Conservation (phyloP, 2,888 invertebrate genomes). For the Macaria liturata region DNA sequence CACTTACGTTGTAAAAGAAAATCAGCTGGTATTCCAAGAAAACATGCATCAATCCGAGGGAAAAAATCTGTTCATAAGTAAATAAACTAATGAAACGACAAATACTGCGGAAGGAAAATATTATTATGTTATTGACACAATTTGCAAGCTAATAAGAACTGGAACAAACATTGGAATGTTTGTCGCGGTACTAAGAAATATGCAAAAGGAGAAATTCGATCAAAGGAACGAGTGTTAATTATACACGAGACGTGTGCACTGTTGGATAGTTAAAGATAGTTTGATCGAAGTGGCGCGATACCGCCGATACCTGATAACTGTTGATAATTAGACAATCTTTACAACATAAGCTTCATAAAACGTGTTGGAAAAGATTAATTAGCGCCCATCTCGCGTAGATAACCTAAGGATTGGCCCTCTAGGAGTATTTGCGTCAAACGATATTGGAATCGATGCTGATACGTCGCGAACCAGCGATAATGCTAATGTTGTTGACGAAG, state of each 20-base stretch:
- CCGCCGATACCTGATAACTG: conserved; percentile 34
- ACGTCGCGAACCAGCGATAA: conserved; percentile 42
- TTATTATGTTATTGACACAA: conserved; percentile 13
- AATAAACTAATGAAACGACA: not conserved
- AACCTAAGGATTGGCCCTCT: conserved; percentile 59
- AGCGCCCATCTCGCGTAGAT: conserved; percentile 54
- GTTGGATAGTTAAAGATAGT: conserved; percentile 37
- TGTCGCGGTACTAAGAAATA: not conserved
- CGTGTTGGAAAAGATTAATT: conserved; percentile 53
- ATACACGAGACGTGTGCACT: conserved; percentile 39
- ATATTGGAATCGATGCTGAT: conserved; percentile 50
- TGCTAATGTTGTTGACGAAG: conserved; percentile 56
- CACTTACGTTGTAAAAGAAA: too few relatives aligned
- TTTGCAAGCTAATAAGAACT: conserved; percentile 9
- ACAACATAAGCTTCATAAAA: conserved; percentile 31
- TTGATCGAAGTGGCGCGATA: conserved; percentile 42
- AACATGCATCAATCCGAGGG: too few relatives aligned
- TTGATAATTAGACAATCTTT: conserved; percentile 24
- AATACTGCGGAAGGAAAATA: conserved; percentile 19
- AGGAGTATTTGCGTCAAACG: conserved; percentile 67
- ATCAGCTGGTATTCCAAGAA: too few relatives aligned
- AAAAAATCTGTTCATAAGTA: too few relatives aligned
- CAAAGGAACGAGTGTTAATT: not conserved
- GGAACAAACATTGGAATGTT: conserved; percentile 3
- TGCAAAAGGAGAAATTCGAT: not conserved